Conservation (phyloP, 2,888 invertebrate genomes). For the Lasius platythorax region DNA sequence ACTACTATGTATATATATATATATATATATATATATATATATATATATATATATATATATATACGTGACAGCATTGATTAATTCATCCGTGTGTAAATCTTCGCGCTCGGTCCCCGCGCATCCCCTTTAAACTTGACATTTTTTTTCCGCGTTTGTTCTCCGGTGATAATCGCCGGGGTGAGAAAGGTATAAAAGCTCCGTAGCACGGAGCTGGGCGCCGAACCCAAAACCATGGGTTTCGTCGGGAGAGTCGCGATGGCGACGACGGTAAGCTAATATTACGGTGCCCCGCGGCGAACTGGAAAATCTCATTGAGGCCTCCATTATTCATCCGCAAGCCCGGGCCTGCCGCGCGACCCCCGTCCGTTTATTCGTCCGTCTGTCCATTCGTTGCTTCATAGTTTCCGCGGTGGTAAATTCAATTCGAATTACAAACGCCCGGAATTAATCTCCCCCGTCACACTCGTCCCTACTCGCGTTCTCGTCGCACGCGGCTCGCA, state of each 20-base stretch:
- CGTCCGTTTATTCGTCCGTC: slow-evolving; percentile 8
- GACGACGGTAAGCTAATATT: slow-evolving; percentile 84
- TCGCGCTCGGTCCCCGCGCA: not conserved
- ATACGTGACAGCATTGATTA: not conserved
- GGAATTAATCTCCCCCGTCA: slow-evolving; percentile 77
- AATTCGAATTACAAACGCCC: slow-evolving; percentile 81
- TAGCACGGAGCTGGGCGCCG: slow-evolving; percentile 15
- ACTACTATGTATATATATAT: not conserved
- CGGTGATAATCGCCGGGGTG: slow-evolving; percentile 2
- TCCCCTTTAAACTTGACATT: slow-evolving; percentile 21
- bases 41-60: too few relatives aligned
- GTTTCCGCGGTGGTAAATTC: slow-evolving; percentile 76
- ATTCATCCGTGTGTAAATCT: not conserved
- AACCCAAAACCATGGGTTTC: slow-evolving; percentile 37
- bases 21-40: too few relatives aligned
- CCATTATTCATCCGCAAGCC: slow-evolving; percentile 84
- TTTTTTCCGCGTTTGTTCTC: slow-evolving; percentile 34
- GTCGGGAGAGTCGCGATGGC: slow-evolving; percentile 70
- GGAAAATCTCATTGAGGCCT: slow-evolving; percentile 86
- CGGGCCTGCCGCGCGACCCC: slow-evolving; percentile 57
- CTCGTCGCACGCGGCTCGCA: not conserved
- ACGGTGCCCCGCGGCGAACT: slow-evolving; percentile 85
- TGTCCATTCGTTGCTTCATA: slow-evolving; percentile 34
- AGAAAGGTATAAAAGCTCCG: slow-evolving; percentile 10
- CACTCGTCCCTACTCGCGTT: slow-evolving; percentile 28